phyloP scores from a whole-genome alignment of 1,140 invertebrate genomes.

The Drosophila lini region DNA sequence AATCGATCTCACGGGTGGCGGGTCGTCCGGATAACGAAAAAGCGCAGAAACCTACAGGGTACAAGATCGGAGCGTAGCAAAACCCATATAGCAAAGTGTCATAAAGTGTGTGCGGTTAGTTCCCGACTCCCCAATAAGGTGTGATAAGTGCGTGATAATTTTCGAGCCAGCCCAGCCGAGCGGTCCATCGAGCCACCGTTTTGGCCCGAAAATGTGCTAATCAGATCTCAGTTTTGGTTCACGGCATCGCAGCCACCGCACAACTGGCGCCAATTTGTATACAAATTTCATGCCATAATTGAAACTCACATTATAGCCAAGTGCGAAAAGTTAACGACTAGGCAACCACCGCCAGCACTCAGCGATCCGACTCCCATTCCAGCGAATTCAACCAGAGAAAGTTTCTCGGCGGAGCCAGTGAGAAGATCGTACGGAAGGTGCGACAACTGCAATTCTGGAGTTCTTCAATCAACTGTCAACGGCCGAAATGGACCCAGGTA shows the following conservation, averaged over 20 bases:
- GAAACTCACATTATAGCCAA: constrained; percentile 78
- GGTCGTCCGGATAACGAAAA: constrained; percentile 1
- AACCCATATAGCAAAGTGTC: constrained; percentile 22
- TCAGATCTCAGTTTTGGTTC: constrained; percentile 79
- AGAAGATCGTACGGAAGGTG: constrained; percentile 20
- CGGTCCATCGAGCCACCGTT: constrained; percentile 26
- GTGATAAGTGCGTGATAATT: constrained; percentile 83
- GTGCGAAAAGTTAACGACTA: constrained; percentile 76
- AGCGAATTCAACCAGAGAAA: constrained; percentile 39
- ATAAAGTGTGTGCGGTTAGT: constrained; percentile 41
- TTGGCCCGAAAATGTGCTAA: constrained; percentile 77
- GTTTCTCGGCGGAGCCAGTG: constrained; percentile 38
- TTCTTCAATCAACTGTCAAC: constrained; percentile 64
- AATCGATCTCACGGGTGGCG: constrained; percentile 40
- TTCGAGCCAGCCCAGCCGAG: constrained; percentile 49
- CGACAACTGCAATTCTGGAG: constrained; percentile 65
- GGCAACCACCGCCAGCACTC: constrained; percentile 8
- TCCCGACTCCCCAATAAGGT: constrained; percentile 53
- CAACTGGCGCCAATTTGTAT: constrained; percentile 74
- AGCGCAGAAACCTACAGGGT: constrained; percentile 7
- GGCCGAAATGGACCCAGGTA: constrained; percentile 76
- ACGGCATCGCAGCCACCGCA: constrained; percentile 57
- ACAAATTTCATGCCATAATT: constrained; percentile 81
- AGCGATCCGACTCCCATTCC: neutral
- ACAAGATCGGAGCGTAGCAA: constrained; percentile 29